Percentiles rank a stretch among this genome's conserved stretches.
Conservation (phyloP, 2,797 vertebrate species). For the Basileuterus tristriatus region DNA sequence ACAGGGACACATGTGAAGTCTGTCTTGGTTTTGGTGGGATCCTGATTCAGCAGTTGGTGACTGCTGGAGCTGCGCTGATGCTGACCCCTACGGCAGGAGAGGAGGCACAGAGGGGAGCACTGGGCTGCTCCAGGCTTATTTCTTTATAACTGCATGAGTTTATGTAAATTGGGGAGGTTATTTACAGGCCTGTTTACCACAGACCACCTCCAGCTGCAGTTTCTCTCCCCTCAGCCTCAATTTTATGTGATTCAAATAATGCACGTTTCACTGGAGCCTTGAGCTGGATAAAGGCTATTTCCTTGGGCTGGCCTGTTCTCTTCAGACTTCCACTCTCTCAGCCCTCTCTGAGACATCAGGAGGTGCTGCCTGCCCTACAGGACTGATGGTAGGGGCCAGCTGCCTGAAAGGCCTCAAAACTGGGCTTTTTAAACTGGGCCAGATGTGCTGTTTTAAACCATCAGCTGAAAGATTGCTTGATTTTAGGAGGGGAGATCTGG, state of each 20-base stretch:
- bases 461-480: background rate
- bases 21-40: background rate
- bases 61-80: fast-evolving
- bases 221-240: background rate
- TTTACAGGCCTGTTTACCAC: background rate
- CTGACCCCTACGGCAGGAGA: fast-evolving
- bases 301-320: background rate
- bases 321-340: fast-evolving
- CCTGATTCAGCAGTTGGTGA: background rate
- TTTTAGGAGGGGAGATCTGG: background rate
- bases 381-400: background rate
- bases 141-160: background rate
- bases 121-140: background rate
- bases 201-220: background rate
- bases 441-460: background rate
- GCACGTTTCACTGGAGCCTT: fast-evolving
- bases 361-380: background rate
- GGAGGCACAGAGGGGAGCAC: background rate
- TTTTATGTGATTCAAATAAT: background rate
- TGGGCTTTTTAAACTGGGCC: background rate
- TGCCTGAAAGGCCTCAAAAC: background rate
- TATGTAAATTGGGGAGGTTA: background rate
- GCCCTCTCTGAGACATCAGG: background rate
- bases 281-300: background rate
- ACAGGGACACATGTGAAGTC: fast-evolving